Base-by-base conservation (phyloP, 2,888 invertebrate genomes). In the Spisula solida region DNA sequence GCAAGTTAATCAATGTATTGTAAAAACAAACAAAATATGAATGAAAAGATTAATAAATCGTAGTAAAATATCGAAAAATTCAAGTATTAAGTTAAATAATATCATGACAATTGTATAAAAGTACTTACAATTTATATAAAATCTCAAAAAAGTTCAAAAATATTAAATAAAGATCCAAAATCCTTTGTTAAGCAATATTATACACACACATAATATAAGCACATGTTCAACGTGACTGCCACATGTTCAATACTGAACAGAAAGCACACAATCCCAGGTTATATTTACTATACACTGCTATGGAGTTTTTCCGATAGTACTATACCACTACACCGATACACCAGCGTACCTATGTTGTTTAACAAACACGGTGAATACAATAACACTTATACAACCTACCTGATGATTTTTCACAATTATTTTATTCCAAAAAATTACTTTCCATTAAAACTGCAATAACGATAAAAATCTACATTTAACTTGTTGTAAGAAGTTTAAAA, bases 231-330 rank as follows among this genome's bases (percentile, higher is more conserved):
- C 31, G 12, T 25, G 31, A 78, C 85, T 85, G 85, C 85, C 85
- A 85, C 85, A 85, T 85, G 85, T 85, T 85, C 85, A 85, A 85
- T 85, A 85, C 55, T 56, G 83, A 70, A 83, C 31, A 20, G 41
- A 41, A 85, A 56, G 55, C 79, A 79, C 78, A 79, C 78, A 85
- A 78, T 79, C 79, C 31, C 83, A 75, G 31, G 75, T 75, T 34
- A 75, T 75, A 31, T 75, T 75, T 75, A 18, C 34, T 16, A 16
- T 75, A 34, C 25, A 25, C n/a, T 12, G n/a, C 60, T 25, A 12
- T 25, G 25, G 10, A 66, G 60, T 66, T 66, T 51, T 66, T 66
- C 60, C 60, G 60, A 66, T 66, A 66, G 60, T 66, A 66, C 60
- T 66, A 66, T 12, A 25, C n/a, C n/a, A n/a, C n/a, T n/a, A n/a